Conservation (phyloP, 2,797 vertebrate species). For the Cyprinella venusta region DNA sequence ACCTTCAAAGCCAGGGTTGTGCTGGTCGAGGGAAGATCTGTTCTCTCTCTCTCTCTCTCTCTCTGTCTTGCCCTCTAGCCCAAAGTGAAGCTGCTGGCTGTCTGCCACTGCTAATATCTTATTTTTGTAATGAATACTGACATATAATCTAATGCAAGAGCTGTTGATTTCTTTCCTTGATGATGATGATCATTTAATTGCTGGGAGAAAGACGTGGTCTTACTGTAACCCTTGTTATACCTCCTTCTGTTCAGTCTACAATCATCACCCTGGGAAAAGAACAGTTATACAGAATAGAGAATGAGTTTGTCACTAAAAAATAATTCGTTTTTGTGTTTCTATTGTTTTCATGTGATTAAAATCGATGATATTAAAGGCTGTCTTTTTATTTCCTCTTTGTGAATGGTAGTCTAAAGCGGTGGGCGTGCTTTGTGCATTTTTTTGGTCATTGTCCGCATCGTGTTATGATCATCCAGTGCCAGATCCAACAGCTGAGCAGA, state of each 20-base stretch:
- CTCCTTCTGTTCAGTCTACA: constrained; percentile 76
- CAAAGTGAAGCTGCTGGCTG: constrained; percentile 58
- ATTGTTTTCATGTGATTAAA: constrained; percentile 61
- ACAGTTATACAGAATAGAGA: constrained; percentile 73
- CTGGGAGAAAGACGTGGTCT: constrained; percentile 54
- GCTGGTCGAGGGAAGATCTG: constrained; percentile 28
- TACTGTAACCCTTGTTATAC: constrained; percentile 64
- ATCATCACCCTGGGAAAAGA: constrained; percentile 81
- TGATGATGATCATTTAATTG: constrained; percentile 55
- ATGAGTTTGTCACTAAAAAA: constrained; percentile 58
- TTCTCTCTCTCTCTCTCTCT: constrained; percentile 5
- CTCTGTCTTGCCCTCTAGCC: constrained; percentile 31
- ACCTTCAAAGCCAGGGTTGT: constrained; percentile 30
- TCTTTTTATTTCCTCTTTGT: not conserved
- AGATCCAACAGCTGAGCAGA: constrained; percentile 27
- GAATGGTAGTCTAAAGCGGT: not conserved
- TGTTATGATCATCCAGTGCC: not conserved
- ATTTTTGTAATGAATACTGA: constrained; percentile 82
- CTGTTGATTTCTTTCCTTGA: constrained; percentile 60
- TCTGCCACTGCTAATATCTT: constrained; percentile 65
- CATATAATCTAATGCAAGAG: constrained; percentile 59
- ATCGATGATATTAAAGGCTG: constrained; percentile 39
- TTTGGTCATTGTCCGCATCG: not conserved
- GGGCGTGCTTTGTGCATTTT: not conserved
- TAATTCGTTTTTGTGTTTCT: constrained; percentile 53